Base-by-base conservation (phyloP, 2,113 vertebrate species). In the Panthera tigris region DNA sequence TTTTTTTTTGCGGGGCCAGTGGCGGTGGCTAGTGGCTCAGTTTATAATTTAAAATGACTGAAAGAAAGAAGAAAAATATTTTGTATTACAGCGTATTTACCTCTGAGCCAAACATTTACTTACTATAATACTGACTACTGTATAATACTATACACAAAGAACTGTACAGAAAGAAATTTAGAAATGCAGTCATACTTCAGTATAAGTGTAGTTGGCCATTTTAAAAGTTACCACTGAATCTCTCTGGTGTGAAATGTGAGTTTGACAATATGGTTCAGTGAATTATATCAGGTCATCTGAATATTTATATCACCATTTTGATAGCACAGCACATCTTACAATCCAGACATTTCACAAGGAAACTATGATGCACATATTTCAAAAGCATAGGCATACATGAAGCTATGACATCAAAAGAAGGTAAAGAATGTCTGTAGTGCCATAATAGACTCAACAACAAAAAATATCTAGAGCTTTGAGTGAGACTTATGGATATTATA, bases 321-420 rank as follows among this genome's bases (percentile, higher is more conserved):
- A 36, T 81, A 93, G n/a, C 5, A n/a, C 6, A 87, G 5, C 45
- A 45, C 15, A 65, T 83, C 10, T 66, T 48, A 91, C 33, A 95
- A 15, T 68, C 21, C 63, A 85, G 25, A 73, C 31, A 92, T 80
- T 95, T 95, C 91, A 79, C 4, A 89, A 89, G 71, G 15, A 4
- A 91, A 31, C 4, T 55, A 33, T 36, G 27, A 21, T 3, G 36
- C 4, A 41, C 7, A 50, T 55, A 74, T 92, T 85, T 85, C 61
- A 96, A 98, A 97, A 78, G 0, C 69, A 88, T 33, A 82, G 74
- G 18, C 69, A 97, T 96, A 95, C 95, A 95, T 94, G 48, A 90
- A 97, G 45, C 25, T 33, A 21, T 55, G 29, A 86, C 96, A 39
- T 97, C 48, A 97, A 97, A 41, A 97, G 98, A 98, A 97, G 71